These are phyloP conservation scores for Nasonia vitripennis DNA, from an alignment of 1,140 invertebrate genomes.

Conservation along the genomic window DNA sequence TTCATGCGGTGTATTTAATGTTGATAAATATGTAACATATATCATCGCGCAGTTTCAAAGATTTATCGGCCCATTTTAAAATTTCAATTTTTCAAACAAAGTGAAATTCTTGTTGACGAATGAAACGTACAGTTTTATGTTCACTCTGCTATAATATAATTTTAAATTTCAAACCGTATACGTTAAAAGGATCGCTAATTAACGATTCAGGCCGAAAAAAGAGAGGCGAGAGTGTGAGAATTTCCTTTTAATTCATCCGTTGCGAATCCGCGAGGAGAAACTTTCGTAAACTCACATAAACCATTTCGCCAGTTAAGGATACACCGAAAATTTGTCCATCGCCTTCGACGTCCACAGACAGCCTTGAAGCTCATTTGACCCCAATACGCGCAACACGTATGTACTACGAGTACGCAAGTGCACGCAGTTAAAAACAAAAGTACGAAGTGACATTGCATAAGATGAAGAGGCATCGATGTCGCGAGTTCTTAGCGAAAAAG, in stretches of 20 bases:
- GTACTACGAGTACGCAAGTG: conserved; percentile 26
- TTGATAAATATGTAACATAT: no score
- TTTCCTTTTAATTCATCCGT: background rate
- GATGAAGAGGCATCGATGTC: background rate
- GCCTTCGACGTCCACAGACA: background rate
- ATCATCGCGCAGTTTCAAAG: no score
- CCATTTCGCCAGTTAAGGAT: background rate
- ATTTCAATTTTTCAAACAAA: no score
- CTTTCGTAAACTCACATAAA: background rate
- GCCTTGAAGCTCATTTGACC: conserved; percentile 40
- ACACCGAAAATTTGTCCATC: background rate
- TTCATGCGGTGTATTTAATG: no score
- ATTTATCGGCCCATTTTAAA: no score
- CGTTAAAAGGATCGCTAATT: background rate
- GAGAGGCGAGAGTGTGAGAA: background rate
- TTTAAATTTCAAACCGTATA: background rate
- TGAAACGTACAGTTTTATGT: no score
- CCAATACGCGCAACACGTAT: background rate
- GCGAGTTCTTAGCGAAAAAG: conserved; percentile 3
- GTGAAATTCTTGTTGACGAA: no score
- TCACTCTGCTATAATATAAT: background rate
- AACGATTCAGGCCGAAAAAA: background rate
- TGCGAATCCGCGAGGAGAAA: background rate
- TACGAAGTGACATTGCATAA: conserved; percentile 7
- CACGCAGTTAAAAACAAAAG: conserved; percentile 30